These are phyloP conservation scores for Tursiops truncatus DNA, from an alignment of 2,113 vertebrate genomes.

Conservation along the genomic window DNA sequence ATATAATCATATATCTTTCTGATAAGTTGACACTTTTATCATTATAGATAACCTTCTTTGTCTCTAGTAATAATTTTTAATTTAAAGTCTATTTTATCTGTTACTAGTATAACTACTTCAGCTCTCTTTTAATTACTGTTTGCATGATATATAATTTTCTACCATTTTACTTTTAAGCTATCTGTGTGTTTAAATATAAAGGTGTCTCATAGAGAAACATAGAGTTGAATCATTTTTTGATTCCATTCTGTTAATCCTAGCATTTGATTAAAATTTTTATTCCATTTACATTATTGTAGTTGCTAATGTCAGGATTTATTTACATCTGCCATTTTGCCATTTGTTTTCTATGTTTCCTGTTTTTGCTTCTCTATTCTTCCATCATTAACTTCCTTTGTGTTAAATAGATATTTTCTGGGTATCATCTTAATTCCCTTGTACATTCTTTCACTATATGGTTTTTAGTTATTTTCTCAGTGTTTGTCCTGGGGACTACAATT, in stretches of 20 bases:
- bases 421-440: not conserved
- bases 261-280: not conserved
- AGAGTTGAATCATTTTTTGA: not conserved
- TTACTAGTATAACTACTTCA: not conserved
- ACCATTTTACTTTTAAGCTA: not conserved
- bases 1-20: not conserved
- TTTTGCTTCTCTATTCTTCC: not conserved
- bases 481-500: not conserved
- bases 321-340: not conserved
- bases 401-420: not conserved
- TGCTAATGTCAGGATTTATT: not conserved
- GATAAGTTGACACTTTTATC: not conserved
- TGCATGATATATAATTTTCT: not conserved
- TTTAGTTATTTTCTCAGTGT: not conserved
- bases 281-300: not conserved
- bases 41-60: not conserved
- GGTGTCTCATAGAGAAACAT: not conserved
- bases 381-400: not conserved
- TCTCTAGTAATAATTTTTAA: not conserved
- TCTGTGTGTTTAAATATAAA: not conserved
- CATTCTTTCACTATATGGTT: not conserved
- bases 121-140: not conserved
- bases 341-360: not conserved
- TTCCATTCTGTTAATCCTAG: not conserved
- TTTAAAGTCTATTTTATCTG: not conserved